These are phyloP conservation scores for Lycopodina hypogea DNA, from an alignment of 37 sponge, comb jelly and placozoan genomes.

Conservation along the genomic window DNA sequence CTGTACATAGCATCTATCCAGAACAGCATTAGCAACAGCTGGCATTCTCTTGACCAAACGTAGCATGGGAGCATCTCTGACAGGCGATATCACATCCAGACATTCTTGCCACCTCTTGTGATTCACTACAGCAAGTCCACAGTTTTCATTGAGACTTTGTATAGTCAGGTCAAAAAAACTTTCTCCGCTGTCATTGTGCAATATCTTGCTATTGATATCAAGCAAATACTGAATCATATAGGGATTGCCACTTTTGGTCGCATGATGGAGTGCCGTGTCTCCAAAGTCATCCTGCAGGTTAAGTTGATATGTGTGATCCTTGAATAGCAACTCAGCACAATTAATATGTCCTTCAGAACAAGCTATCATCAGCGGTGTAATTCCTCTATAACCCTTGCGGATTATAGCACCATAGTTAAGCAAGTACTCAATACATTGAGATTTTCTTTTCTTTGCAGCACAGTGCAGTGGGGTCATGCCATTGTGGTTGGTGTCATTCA, in stretches of 20 bases:
- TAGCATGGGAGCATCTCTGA: conserved; percentile 48
- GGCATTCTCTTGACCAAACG: conserved; percentile 68
- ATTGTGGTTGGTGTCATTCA: conserved; percentile 55
- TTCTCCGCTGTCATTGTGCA: conserved; percentile 47
- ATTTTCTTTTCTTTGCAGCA: conserved; percentile 62
- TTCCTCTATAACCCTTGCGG: conserved; percentile 53
- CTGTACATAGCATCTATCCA: conserved; percentile 55
- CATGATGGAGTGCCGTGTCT: conserved; percentile 70
- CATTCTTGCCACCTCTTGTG: conserved; percentile 73
- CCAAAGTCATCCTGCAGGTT: conserved; percentile 57
- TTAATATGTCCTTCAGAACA: conserved; percentile 34
- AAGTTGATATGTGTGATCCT: conserved; percentile 61
- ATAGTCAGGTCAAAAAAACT: conserved; percentile 79
- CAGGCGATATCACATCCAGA: conserved; percentile 58
- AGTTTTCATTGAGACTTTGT: conserved; percentile 5
- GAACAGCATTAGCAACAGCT: conserved; percentile 63
- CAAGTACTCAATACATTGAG: conserved; percentile 60
- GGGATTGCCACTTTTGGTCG: conserved; percentile 49
- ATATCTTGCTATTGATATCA: conserved; percentile 43
- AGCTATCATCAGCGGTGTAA: conserved; percentile 68
- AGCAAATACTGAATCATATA: conserved; percentile 46
- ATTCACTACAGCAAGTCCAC: conserved; percentile 45
- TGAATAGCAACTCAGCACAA: conserved; percentile 38
- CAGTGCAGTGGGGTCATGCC: conserved; percentile 79
- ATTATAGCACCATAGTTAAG: conserved; percentile 75